Percentiles rank a stretch among this genome's conserved stretches.
These are phyloP conservation scores for Palythoa grandis DNA, from an alignment of 92 coral and sea anemone species.

Conservation along the genomic window DNA sequence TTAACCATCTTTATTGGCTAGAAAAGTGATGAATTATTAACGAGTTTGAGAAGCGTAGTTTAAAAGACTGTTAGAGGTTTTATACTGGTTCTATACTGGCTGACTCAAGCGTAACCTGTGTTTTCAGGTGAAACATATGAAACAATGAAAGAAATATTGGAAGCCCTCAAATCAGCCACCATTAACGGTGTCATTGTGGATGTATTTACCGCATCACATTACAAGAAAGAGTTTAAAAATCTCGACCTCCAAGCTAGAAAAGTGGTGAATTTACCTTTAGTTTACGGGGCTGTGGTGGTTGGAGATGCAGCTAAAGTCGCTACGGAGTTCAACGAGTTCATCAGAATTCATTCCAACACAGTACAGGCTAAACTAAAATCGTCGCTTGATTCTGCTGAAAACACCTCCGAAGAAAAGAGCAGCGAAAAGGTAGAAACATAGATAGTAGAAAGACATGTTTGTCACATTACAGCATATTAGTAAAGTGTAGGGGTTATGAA, in stretches of 20 bases:
- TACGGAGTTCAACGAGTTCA: slow-evolving; percentile 19
- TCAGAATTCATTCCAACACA: neutral
- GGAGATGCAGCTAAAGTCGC: slow-evolving; percentile 36
- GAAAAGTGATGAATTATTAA: too few relatives aligned
- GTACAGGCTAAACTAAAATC: neutral
- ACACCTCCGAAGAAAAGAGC: neutral
- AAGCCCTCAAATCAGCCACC: slow-evolving; percentile 14
- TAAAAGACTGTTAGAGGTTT: neutral
- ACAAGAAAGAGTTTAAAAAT: neutral
- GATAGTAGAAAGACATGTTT: neutral
- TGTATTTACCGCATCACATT: slow-evolving; percentile 7
- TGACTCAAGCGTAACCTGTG: neutral
- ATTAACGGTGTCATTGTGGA: slow-evolving; percentile 25
- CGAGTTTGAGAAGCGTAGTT: too few relatives aligned
- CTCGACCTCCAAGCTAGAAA: slow-evolving; percentile 3
- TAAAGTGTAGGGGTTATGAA: neutral
- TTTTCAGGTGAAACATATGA: slow-evolving; percentile 21
- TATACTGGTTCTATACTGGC: neutral
- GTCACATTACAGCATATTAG: neutral
- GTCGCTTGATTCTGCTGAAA: neutral
- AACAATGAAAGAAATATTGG: slow-evolving; percentile 6
- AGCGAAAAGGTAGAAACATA: neutral
- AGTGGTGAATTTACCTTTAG: slow-evolving; percentile 40
- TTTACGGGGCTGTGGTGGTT: neutral
- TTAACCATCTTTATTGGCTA: too few relatives aligned